These are phyloP conservation scores for Melanotaenia duboulayi DNA, from an alignment of 2,113 vertebrate genomes.

Conservation along the genomic window DNA sequence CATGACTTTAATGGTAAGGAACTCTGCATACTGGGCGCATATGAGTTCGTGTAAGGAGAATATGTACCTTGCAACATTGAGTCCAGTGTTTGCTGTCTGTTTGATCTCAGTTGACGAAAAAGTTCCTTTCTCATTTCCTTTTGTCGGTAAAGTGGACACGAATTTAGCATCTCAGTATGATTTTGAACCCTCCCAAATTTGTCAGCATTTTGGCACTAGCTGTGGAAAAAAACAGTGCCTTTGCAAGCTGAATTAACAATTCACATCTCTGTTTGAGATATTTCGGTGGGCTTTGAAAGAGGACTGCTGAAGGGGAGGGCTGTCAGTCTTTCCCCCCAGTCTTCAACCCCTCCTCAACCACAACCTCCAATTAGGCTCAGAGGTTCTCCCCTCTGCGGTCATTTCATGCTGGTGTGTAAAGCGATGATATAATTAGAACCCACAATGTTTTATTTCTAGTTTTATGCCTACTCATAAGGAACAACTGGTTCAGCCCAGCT, in stretches of 20 bases:
- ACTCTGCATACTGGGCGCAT: constrained; percentile 13
- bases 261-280: constrained; percentile 78
- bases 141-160: constrained; percentile 38
- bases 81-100: constrained; percentile 64
- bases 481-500: constrained; percentile 52
- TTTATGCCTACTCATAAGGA: constrained; percentile 67
- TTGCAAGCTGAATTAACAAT: constrained; percentile 75
- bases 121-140: constrained; percentile 56
- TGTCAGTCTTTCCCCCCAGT: constrained; percentile 50
- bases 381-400: constrained; percentile 70
- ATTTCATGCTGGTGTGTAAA: constrained; percentile 63
- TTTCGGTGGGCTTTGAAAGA: constrained; percentile 73
- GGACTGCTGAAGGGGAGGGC: constrained; percentile 61
- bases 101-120: constrained; percentile 51
- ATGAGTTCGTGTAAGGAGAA: constrained; percentile 32
- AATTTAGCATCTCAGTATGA: constrained; percentile 55
- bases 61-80: constrained; percentile 33
- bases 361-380: constrained; percentile 76
- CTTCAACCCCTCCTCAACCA: constrained; percentile 64
- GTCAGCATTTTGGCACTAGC: constrained; percentile 54
- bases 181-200: constrained; percentile 62
- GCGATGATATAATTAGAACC: constrained; percentile 78
- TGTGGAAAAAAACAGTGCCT: constrained; percentile 48
- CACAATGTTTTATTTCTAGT: constrained; percentile 77
- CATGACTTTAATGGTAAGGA: constrained; percentile 30